Evolutionary conservation across 2,797 vertebrate species (phyloP), one percentile per base, ranked within the genome.

Genomic region (Mormyrops attenuatus): DNA sequence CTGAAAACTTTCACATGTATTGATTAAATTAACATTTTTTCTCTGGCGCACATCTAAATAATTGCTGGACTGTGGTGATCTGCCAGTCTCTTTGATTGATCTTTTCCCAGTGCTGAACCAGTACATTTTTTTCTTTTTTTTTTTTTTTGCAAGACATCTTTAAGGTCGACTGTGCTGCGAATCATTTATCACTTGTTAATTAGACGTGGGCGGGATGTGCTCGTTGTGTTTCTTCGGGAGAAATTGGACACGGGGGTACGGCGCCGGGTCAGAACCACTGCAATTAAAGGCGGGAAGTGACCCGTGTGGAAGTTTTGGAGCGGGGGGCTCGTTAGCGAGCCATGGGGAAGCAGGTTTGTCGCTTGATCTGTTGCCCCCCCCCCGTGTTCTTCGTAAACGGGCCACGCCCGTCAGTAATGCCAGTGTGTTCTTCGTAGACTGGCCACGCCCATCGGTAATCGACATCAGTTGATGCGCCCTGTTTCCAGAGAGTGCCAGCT

Each of bases 171-270:
- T 63, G 55, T 66, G 44, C 17, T n/a, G 77, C 41, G 38, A 88
- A 85, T 90, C 53, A 88, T 90, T 88, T 26, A 90, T 88, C 63
- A 44, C n/a, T 38, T 50, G 41, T 90, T 90, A 90, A 88, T 88
- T 90, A 69, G 87, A 55, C 1, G 34, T 77, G 41, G 77, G 49
- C 17, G 13, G 44, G 55, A 85, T 30, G 13, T 26, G 44, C 8
- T 15, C 57, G 11, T 44, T 34, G 17, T 15, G 5, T 50, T 22
- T 53, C 84, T 38, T 84, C 2, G 7, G 57, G 57, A 90, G 47
- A 63, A 47, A 85, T 63, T 89, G 89, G 50, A 66, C 55, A 69
- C 2, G 20, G 30, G 80, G 89, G 41, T 89, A 22, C 0, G n/a
- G 55, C 26, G 11, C 13, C 22, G 7, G 53, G 80, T 89, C 77